phyloP scores from a whole-genome alignment of 1,140 invertebrate species.

The Bombyx mandarina region DNA sequence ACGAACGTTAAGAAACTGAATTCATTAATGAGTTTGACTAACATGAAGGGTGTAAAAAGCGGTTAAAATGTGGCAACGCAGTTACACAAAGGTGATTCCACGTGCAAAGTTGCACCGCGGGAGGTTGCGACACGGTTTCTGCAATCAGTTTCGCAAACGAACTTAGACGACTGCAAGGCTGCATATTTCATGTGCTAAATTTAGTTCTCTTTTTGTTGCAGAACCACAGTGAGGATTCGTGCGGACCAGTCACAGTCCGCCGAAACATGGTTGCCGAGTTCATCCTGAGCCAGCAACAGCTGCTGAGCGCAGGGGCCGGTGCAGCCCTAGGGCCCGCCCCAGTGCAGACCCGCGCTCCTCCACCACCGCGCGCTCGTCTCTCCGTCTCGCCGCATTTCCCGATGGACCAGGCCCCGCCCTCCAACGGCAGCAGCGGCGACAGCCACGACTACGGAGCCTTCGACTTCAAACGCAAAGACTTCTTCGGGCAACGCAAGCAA shows the following conservation, averaged over 20 bases:
- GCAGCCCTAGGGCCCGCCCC: slow-evolving; percentile 40
- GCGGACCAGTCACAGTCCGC: slow-evolving; percentile 71
- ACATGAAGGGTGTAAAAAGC: slow-evolving; percentile 49
- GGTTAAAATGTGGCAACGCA: slow-evolving; percentile 42
- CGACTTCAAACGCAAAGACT: slow-evolving; percentile 79
- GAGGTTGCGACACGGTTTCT: slow-evolving; percentile 43
- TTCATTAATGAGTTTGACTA: slow-evolving; percentile 45
- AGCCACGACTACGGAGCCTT: slow-evolving; percentile 60
- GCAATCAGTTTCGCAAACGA: slow-evolving; percentile 45
- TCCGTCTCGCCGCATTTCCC: slow-evolving; percentile 61
- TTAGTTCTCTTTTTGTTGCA: slow-evolving; percentile 57
- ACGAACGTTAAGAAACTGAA: slow-evolving; percentile 44
- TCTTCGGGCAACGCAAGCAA: slow-evolving; percentile 91
- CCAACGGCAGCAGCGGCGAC: slow-evolving; percentile 51
- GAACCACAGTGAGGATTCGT: slow-evolving; percentile 60
- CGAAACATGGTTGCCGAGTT: slow-evolving; percentile 90
- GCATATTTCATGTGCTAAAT: slow-evolving; percentile 32
- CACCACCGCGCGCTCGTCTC: slow-evolving; percentile 44
- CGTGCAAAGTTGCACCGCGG: slow-evolving; percentile 45
- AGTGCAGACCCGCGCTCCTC: slow-evolving; percentile 35
- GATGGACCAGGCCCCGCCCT: slow-evolving; percentile 50
- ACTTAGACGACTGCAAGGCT: slow-evolving; percentile 41
- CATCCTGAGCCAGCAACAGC: slow-evolving; percentile 79
- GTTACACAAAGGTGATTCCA: slow-evolving; percentile 57
- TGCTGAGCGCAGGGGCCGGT: slow-evolving; percentile 59